Percentiles rank a stretch among this genome's conserved stretches.
phyloP scores from a whole-genome alignment of 2,888 invertebrate species.

The Lithophane semibrunnea region DNA sequence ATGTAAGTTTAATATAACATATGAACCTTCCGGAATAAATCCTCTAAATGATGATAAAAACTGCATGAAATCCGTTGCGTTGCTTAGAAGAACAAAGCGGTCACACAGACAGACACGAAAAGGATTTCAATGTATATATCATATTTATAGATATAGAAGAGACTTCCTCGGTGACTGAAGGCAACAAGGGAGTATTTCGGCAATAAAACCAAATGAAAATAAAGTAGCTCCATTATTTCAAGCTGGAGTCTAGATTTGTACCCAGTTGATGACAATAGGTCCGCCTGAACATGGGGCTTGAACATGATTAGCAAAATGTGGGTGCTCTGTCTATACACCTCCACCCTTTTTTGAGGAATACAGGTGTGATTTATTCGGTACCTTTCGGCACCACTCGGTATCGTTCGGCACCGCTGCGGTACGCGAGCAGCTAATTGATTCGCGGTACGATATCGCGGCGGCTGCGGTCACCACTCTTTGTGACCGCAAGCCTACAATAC shows the following conservation, averaged over 20 bases:
- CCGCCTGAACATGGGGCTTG: background rate
- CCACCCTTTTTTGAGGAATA: background rate
- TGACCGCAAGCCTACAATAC: slow-evolving; percentile 67
- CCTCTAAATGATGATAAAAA: too few relatives aligned
- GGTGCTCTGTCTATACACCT: background rate
- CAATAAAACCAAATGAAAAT: background rate
- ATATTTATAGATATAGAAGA: background rate
- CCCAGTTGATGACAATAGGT: background rate
- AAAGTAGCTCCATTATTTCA: background rate
- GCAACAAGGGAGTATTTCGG: background rate
- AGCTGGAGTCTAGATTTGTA: background rate
- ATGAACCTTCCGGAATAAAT: too few relatives aligned
- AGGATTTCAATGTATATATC: too few relatives aligned
- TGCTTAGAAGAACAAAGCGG: too few relatives aligned
- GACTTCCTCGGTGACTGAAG: background rate
- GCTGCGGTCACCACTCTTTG: slow-evolving; percentile 57
- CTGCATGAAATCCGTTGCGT: too few relatives aligned
- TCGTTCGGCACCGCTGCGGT: slow-evolving; percentile 15
- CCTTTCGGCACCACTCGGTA: background rate
- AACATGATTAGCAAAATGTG: background rate
- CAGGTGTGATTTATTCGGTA: background rate
- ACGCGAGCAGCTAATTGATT: slow-evolving; percentile 52
- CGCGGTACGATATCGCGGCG: slow-evolving; percentile 20
- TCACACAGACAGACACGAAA: too few relatives aligned
- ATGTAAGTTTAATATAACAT: too few relatives aligned